Evolutionary conservation across 2,888 invertebrate species (phyloP).

Genomic region (Beris morrisii): DNA sequence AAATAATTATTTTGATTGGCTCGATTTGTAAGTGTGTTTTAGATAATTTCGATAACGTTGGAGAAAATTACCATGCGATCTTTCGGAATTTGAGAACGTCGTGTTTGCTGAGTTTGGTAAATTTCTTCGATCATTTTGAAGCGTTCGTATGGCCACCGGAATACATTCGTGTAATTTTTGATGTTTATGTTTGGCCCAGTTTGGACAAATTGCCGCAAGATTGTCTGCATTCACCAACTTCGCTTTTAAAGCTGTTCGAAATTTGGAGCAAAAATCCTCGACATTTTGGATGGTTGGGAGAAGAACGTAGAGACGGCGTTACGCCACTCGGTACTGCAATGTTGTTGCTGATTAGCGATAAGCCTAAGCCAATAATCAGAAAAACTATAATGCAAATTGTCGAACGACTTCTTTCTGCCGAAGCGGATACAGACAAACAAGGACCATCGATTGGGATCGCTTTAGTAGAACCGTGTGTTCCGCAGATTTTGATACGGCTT

Average conservation of each 20-base stretch:
- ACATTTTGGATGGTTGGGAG: slow-evolving; percentile 72
- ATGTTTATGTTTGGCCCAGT: slow-evolving; percentile 79
- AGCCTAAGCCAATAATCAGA: slow-evolving; percentile 66
- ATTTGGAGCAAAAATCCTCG: slow-evolving; percentile 80
- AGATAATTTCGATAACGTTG: slow-evolving; percentile 57
- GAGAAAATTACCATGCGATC: slow-evolving; percentile 61
- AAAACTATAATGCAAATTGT: slow-evolving; percentile 73
- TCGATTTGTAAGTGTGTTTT: slow-evolving; percentile 67
- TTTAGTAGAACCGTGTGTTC: slow-evolving; percentile 73
- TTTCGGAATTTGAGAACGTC: slow-evolving; percentile 68
- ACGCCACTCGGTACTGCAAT: slow-evolving; percentile 63
- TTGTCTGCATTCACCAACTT: slow-evolving; percentile 80
- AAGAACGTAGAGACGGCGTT: slow-evolving; percentile 58
- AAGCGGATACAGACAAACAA: slow-evolving; percentile 60
- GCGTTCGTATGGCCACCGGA: slow-evolving; percentile 70
- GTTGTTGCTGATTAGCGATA: slow-evolving; percentile 68
- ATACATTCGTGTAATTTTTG: slow-evolving; percentile 75
- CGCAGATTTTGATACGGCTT: slow-evolving; percentile 69
- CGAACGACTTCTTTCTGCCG: slow-evolving; percentile 70
- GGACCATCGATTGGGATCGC: slow-evolving; percentile 65
- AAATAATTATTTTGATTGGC: slow-evolving; percentile 71
- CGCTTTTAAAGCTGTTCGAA: slow-evolving; percentile 75
- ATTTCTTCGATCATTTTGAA: slow-evolving; percentile 80
- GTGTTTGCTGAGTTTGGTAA: slow-evolving; percentile 64
- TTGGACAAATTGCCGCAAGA: slow-evolving; percentile 75